A percentile compares a stretch with the other conserved stretches of the same genome.
These are phyloP conservation scores for Myoxocephalus aenaeus DNA, from an alignment of 2,797 vertebrate species.

Conservation along the genomic window DNA sequence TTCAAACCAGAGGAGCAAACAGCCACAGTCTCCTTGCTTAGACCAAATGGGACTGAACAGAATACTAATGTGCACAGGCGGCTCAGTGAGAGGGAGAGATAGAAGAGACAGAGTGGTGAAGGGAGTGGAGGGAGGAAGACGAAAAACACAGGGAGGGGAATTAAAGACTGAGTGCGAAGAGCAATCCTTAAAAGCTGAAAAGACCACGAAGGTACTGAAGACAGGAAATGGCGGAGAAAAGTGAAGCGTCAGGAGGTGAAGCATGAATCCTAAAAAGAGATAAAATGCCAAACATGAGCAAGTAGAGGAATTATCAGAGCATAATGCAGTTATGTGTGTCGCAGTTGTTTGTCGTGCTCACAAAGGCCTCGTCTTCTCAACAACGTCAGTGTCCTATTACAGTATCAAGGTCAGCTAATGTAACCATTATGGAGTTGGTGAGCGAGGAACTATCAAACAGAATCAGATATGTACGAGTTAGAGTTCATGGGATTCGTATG, in stretches of 20 bases:
- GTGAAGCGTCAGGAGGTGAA: conserved; percentile 34
- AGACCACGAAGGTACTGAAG: conserved; percentile 4
- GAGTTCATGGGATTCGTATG: background rate
- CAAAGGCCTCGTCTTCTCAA: conserved; percentile 1
- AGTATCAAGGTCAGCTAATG: background rate
- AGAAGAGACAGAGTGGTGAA: conserved; percentile 40
- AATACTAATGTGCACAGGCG: conserved; percentile 77
- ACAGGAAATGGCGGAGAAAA: conserved; percentile 18
- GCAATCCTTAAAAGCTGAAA: conserved; percentile 27
- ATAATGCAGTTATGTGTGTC: background rate
- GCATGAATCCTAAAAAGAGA: conserved; percentile 29
- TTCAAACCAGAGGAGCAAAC: conserved; percentile 68
- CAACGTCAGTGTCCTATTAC: background rate
- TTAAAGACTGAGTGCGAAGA: conserved; percentile 6
- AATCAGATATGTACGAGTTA: background rate
- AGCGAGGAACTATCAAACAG: background rate
- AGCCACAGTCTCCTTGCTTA: conserved; percentile 60
- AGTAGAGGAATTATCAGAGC: conserved; percentile 15
- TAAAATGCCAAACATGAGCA: conserved; percentile 14
- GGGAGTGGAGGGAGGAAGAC: conserved; percentile 26
- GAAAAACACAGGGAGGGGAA: conserved; percentile 34
- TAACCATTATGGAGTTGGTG: background rate
- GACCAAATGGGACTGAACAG: conserved; percentile 69
- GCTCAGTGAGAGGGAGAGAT: conserved; percentile 41
- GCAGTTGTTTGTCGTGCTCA: background rate